These are phyloP conservation scores for Takifugu rubripes DNA, from an alignment of 2,797 vertebrate genomes.

Conservation along the genomic window DNA sequence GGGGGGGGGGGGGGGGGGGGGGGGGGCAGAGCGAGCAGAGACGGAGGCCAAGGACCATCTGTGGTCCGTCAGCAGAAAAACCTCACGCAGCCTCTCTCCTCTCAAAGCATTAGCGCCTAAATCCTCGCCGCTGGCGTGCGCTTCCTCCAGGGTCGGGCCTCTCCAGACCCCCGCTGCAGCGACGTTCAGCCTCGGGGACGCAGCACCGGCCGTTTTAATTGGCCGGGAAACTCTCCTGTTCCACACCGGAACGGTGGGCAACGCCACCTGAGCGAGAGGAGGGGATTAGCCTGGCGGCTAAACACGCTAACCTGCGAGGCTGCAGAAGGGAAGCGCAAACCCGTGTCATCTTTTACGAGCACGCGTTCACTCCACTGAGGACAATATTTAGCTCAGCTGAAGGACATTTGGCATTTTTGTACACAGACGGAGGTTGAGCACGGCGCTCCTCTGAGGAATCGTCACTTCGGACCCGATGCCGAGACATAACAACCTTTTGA, in stretches of 20 bases:
- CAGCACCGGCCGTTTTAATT: too few relatives aligned
- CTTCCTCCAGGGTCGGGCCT: conserved; percentile 67
- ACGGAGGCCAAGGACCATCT: conserved; percentile 60
- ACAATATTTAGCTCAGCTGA: too few relatives aligned
- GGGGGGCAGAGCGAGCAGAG: conserved; percentile 35
- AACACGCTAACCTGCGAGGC: conserved; percentile 50
- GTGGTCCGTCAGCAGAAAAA: conserved; percentile 66
- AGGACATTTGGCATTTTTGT: not conserved
- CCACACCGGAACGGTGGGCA: too few relatives aligned
- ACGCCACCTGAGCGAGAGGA: too few relatives aligned
- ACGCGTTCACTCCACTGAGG: not conserved
- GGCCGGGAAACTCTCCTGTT: too few relatives aligned
- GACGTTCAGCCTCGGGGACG: too few relatives aligned
- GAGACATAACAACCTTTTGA: conserved; percentile 4
- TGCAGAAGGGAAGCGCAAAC: conserved; percentile 6
- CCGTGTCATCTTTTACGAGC: not conserved
- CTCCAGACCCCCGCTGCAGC: conserved; percentile 13
- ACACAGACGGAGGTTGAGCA: not conserved
- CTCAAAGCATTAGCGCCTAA: conserved; percentile 73
- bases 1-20: conserved; percentile 1
- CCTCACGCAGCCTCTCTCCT: conserved; percentile 12
- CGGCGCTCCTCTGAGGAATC: not conserved
- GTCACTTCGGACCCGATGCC: not conserved
- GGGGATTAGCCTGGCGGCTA: too few relatives aligned
- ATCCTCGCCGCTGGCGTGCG: conserved; percentile 78